Evolutionary conservation across 2,797 vertebrate species (phyloP).

Genomic region (Acestrorhynchus altus): DNA sequence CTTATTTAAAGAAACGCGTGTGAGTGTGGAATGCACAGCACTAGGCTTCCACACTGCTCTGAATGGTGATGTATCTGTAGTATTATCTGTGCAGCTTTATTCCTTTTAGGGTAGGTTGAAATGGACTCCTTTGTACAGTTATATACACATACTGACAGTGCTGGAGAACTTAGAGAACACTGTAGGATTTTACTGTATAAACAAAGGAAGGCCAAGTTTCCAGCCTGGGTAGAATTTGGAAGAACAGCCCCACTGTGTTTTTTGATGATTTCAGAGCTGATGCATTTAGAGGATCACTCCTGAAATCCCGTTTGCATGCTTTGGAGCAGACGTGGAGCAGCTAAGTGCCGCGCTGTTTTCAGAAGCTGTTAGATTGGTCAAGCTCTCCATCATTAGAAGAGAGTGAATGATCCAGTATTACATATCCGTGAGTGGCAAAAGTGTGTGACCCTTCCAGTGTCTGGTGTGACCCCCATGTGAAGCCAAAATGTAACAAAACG

Average conservation of each 20-base stretch:
- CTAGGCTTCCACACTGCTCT: neutral
- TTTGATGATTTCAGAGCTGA: constrained; percentile 10
- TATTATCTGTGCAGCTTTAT: constrained; percentile 6
- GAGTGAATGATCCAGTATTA: too few species aligned
- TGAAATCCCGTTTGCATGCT: constrained; percentile 41
- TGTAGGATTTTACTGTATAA: constrained; percentile 44
- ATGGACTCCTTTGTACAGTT: constrained; percentile 41
- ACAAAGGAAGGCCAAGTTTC: constrained; percentile 35
- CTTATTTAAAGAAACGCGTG: constrained; percentile 20
- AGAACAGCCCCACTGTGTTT: constrained; percentile 18
- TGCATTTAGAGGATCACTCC: constrained; percentile 26
- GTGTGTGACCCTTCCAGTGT: too few species aligned
- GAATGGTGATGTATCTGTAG: constrained; percentile 26
- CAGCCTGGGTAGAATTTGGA: constrained; percentile 27
- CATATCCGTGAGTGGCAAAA: too few species aligned
- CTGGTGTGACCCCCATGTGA: too few species aligned
- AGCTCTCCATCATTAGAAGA: too few species aligned
- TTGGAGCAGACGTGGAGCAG: constrained; percentile 7
- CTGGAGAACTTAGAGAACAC: constrained; percentile 37
- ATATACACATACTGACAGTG: constrained; percentile 43
- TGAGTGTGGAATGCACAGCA: constrained; percentile 10
- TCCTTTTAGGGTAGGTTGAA: constrained; percentile 41
- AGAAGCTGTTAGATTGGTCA: too few species aligned
- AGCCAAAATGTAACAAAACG: too few species aligned
- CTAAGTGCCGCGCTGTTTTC: constrained; percentile 10